Evolutionary conservation across 2,797 vertebrate species (phyloP).

Genomic region (Poeciliopsis presidionis): DNA sequence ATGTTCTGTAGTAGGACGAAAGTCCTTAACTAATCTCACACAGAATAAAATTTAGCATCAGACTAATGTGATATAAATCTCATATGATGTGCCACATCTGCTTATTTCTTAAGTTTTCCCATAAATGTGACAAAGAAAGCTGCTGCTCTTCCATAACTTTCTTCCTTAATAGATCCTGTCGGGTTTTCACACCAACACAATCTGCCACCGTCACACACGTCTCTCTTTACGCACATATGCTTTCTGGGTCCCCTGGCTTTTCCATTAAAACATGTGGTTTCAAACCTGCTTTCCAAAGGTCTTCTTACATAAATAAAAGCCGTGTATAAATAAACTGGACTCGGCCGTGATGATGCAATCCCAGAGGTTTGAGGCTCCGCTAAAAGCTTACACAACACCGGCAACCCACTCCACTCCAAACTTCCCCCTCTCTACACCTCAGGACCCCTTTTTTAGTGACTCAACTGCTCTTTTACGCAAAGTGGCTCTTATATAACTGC

Average conservation of each 20-base stretch:
- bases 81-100: neutral
- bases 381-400: slow-evolving; percentile 68
- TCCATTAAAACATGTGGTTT: slow-evolving; percentile 20
- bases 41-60: neutral
- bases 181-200: slow-evolving; percentile 53
- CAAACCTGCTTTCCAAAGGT: slow-evolving; percentile 33
- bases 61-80: neutral
- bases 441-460: slow-evolving; percentile 64
- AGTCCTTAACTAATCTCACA: neutral
- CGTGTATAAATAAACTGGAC: slow-evolving; percentile 57
- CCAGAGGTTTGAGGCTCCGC: slow-evolving; percentile 50
- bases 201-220: slow-evolving; percentile 41
- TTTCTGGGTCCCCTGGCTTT: slow-evolving; percentile 27
- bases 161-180: slow-evolving; percentile 43
- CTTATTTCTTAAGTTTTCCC: neutral
- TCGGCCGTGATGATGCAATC: slow-evolving; percentile 64
- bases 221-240: slow-evolving; percentile 50
- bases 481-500: slow-evolving; percentile 67
- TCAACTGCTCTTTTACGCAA: slow-evolving; percentile 64
- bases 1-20: neutral
- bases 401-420: slow-evolving; percentile 64
- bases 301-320: slow-evolving; percentile 56
- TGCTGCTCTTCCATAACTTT: slow-evolving; percentile 37
- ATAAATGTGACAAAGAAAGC: slow-evolving; percentile 16
- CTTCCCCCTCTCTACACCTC: slow-evolving; percentile 54